These are phyloP conservation scores for Hemiprocne comata DNA, from an alignment of 2,113 vertebrate species.

Conservation along the genomic window DNA sequence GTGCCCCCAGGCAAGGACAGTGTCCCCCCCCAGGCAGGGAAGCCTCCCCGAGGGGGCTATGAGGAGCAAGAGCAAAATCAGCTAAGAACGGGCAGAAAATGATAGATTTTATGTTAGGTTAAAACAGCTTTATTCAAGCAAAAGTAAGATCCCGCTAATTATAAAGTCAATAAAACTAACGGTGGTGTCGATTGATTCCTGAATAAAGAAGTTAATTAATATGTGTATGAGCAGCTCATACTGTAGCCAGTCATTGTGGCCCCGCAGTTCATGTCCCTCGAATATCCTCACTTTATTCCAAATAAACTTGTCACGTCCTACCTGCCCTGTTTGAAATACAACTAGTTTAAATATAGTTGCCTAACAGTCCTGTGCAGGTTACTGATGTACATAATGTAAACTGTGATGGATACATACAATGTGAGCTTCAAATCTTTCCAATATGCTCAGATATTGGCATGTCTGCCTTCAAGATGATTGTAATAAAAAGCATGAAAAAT, in stretches of 20 bases:
- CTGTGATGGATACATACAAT: neutral
- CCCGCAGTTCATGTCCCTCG: neutral
- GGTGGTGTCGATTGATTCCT: constrained; percentile 58
- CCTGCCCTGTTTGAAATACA: constrained; percentile 24
- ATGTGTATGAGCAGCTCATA: constrained; percentile 27
- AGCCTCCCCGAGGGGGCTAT: neutral
- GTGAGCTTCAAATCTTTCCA: constrained; percentile 29
- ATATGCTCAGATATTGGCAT: constrained; percentile 33
- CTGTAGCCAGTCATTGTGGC: neutral
- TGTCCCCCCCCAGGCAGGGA: neutral
- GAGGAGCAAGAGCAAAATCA: accelerated
- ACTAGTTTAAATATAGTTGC: neutral
- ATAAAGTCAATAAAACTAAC: constrained; percentile 5
- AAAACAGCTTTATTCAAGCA: constrained; percentile 17
- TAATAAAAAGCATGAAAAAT: constrained; percentile 51
- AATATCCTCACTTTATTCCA: constrained; percentile 7
- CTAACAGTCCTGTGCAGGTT: constrained; percentile 6
- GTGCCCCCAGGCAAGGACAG: too few species aligned
- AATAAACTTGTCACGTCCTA: neutral
- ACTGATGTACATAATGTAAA: neutral
- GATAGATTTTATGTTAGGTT: constrained; percentile 1
- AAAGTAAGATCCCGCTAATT: constrained; percentile 68
- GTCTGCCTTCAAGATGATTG: constrained; percentile 48
- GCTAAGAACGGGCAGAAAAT: neutral
- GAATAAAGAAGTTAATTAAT: constrained; percentile 68